Base-by-base conservation (phyloP, 2,113 vertebrate genomes). In the Megaceryle maxima region DNA sequence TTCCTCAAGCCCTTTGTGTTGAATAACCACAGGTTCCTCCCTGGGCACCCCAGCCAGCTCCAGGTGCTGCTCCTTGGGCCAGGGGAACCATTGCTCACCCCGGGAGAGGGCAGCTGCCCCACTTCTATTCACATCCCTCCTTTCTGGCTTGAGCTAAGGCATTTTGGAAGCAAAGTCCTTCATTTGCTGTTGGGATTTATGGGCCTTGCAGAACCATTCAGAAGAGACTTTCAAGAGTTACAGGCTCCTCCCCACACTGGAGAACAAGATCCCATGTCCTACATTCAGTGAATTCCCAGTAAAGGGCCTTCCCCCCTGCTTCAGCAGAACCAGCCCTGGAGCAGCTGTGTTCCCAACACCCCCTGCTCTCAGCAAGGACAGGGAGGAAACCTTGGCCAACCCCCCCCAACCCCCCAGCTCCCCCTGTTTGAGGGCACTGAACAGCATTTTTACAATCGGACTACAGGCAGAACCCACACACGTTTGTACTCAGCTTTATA, bases 201-300 rank as follows among this genome's bases (percentile, higher is more conserved):
- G 6, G 39, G 31, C 31, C n/a, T 75, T 16, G 12, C 16, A 28
- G 41, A n/a, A 6, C n/a, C 56, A 5, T 2, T 19, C 1, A 16
- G 35, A 29, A 26, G 39, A 31, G 31, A 26, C 28, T 16, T 5
- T 0, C 66, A n/a, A 0, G 8, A 44, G 73, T 29, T 18, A 1
- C 35, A 4, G 25, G 56, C 16, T 1, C 0, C n/a, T 16, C 67
- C 2, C 51, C 31, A 53, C 48, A 2, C 2, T 5, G 14, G 17
- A 10, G 26, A 12, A 15, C 18, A 13, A 3, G 13, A 4, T 5
- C 3, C 22, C 5, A 8, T 10, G 16, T 29, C 22, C 41, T 9
- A 4, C n/a, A 15, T 2, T 0, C 22, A 6, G 0, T 1, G 33
- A 12, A 13, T 16, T n/a, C 17, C 1, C 1, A 0, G 0, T 1